A percentile compares a stretch with the other conserved stretches of the same genome.
Conservation (phyloP, 2,797 vertebrate genomes). For the Apogon hyalosoma region DNA sequence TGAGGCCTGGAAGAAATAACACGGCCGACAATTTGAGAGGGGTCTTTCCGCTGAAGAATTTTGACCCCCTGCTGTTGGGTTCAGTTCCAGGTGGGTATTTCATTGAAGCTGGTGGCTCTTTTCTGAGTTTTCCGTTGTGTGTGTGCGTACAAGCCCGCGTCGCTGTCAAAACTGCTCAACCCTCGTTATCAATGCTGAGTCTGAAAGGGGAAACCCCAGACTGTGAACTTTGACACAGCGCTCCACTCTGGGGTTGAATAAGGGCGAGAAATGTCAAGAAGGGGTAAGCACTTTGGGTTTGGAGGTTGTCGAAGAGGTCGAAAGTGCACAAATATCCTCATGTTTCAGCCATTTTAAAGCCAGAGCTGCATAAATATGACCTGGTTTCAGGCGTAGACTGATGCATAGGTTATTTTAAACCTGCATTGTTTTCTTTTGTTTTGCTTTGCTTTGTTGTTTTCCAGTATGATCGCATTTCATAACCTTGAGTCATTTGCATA, state of each 20-base stretch:
- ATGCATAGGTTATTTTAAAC: constrained; percentile 29
- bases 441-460: too few species aligned
- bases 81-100: constrained; percentile 50
- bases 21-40: constrained; percentile 48
- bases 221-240: constrained; percentile 64
- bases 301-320: constrained; percentile 58
- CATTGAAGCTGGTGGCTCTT: constrained; percentile 33
- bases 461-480: constrained; percentile 25
- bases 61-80: constrained; percentile 42
- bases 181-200: constrained; percentile 66
- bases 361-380: constrained; percentile 18
- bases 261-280: constrained; percentile 62
- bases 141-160: constrained; percentile 34
- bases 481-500: background rate
- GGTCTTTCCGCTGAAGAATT: constrained; percentile 37
- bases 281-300: constrained; percentile 51
- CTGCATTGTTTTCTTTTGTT: background rate
- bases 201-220: constrained; percentile 77
- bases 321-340: constrained; percentile 61
- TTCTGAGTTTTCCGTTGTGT: constrained; percentile 29
- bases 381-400: constrained; percentile 23
- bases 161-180: constrained; percentile 63
- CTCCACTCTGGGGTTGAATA: constrained; percentile 54
- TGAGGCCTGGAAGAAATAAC: constrained; percentile 42
- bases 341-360: constrained; percentile 59